Conservation (phyloP, 2,888 invertebrate genomes). For the Lepidocyrtoides sp. region DNA sequence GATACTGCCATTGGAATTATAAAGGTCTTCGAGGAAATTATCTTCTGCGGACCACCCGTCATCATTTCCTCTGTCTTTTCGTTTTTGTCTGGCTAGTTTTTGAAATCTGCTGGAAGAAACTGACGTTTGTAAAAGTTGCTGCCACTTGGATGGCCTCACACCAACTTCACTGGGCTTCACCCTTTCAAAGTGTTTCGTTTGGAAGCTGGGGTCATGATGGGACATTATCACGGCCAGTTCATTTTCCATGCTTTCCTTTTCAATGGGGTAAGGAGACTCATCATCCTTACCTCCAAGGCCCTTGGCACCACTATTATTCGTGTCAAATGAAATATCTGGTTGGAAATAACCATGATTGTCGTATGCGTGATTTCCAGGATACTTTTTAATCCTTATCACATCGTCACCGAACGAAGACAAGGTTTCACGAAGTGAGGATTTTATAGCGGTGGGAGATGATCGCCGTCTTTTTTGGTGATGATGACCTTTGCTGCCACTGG, state of each 20-base stretch:
- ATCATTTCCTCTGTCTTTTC: neutral
- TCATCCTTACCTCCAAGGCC: neutral
- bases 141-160: slow-evolving; percentile 65
- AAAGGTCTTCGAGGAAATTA: slow-evolving; percentile 27
- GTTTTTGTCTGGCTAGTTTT: slow-evolving; percentile 38
- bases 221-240: slow-evolving; percentile 67
- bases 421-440: slow-evolving; percentile 66
- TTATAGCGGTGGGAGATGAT: slow-evolving; percentile 44
- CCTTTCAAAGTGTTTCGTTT: slow-evolving; percentile 67
- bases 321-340: slow-evolving; percentile 54
- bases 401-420: slow-evolving; percentile 77
- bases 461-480: neutral
- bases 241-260: slow-evolving; percentile 27
- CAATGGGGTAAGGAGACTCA: neutral
- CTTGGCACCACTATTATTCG: neutral
- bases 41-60: neutral
- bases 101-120: slow-evolving; percentile 66
- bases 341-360: slow-evolving; percentile 72
- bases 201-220: slow-evolving; percentile 60
- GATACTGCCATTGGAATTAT: slow-evolving; percentile 13
- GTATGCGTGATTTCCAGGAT: slow-evolving; percentile 21
- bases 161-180: slow-evolving; percentile 73
- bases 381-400: slow-evolving; percentile 69
- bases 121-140: slow-evolving; percentile 58
- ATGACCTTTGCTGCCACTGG: neutral